Evolutionary conservation across 2,113 vertebrate genomes (phyloP), one percentile per base, ranked within the genome.

Genomic region (Plecotus auritus): DNA sequence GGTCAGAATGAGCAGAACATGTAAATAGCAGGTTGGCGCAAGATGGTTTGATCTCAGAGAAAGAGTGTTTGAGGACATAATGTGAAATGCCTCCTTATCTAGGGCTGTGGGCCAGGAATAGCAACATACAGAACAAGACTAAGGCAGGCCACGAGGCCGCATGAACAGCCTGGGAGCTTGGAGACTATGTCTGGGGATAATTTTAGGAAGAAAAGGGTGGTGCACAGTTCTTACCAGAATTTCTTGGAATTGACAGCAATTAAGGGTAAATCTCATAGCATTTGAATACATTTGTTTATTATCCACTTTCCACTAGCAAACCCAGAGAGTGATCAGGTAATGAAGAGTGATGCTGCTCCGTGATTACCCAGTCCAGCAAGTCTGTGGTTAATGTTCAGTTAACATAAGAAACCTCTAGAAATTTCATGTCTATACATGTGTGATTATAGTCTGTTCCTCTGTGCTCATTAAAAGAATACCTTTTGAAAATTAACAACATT

Each of bases 401-500:
- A 74, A 85, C 51, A 64, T 37, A 54, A 88, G 40, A 77, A 85
- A 40, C 47, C 51, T 91, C 54, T 13, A 66, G 30, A 81, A 74
- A 42, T 9, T 11, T 74, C 18, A 49, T 49, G 49, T 90, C 40
- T 77, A 20, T 47, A 35, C 30, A 83, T 45, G 37, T 32, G 9
- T 9, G 0, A 67, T 22, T 64, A 5, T 32, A 87, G 67, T 83
- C 5, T 84, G 47, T 47, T 84, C 23, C 26, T 85, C 40, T 78
- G 12, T 56, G 45, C 37, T 81, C 37, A 72, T 78, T 83, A 85
- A 94, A 66, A 66, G 51, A 82, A 51, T 28, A 45, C 6, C 8
- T 92, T 95, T 84, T 42, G 56, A 72, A 96, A 90, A 69, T 64
- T 85, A 87, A 26, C 14, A 51, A 45, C 37, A 26, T 82, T 28